A percentile compares a stretch with the other conserved stretches of the same genome.
Evolutionary conservation across 2,113 vertebrate genomes (phyloP).

Genomic region (Ceyx margarethae): DNA sequence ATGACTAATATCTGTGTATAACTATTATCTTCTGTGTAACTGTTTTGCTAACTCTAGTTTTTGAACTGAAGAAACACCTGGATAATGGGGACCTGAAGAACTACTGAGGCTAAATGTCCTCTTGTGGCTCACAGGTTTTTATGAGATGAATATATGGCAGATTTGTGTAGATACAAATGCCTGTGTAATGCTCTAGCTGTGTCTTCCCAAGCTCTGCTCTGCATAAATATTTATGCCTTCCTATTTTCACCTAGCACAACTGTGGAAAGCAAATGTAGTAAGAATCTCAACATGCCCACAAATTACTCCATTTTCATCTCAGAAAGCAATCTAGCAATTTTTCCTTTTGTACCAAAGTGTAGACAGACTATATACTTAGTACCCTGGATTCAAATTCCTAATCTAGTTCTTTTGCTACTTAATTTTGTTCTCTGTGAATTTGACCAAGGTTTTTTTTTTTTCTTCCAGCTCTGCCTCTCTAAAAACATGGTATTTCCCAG

Average conservation of each 20-base stretch:
- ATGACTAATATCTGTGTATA: background rate
- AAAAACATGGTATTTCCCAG: background rate
- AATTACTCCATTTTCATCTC: background rate
- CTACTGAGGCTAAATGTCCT: background rate
- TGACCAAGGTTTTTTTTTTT: background rate
- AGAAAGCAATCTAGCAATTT: background rate
- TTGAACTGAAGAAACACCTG: background rate
- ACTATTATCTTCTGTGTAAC: background rate
- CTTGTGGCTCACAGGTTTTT: background rate
- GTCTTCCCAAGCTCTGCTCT: background rate
- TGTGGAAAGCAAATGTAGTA: background rate
- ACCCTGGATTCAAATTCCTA: background rate
- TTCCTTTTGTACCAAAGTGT: background rate
- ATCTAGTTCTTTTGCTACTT: background rate
- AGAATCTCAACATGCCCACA: background rate
- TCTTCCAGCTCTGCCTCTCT: background rate
- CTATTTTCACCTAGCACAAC: background rate
- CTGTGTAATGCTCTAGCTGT: background rate
- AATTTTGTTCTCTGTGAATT: background rate
- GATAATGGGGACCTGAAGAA: background rate
- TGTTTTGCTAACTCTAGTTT: background rate
- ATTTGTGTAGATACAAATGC: background rate
- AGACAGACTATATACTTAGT: background rate
- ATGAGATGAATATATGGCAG: background rate
- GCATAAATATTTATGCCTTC: background rate